Base-by-base conservation (phyloP, 2,797 vertebrate species). In the Meda fulgida region DNA sequence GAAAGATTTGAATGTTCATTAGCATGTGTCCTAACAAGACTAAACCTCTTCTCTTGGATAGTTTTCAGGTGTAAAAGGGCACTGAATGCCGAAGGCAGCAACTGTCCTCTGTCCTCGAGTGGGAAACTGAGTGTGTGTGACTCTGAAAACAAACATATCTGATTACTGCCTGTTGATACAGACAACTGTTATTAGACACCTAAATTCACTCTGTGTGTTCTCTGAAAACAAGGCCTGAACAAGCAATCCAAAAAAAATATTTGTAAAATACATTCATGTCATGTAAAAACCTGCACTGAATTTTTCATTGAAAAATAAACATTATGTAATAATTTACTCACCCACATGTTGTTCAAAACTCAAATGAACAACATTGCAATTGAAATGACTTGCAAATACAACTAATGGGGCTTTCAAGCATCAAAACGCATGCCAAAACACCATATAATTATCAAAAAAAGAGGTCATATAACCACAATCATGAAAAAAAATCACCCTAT, bases 101-200 rank as follows among this genome's bases (percentile, higher is more conserved):
- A 79, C 23, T 72, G 23, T 78, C 58, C 36, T 78, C 55, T 70
- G 31, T 71, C 19, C 55, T 46, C 0, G 38, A 78, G 38, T 48
- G 65, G 5, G 26, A 70, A 63, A 29, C 5, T 3, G 23, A 43
- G 38, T 58, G 82, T 31, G 58, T 67, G 80, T n/a, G 23, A 60
- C 53, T 67, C 46, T 65, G 79, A 63, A 70, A 43, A 67, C 38
- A 23, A 48, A 70, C 65, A 78, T 71, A 86, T 86, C 80, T 65
- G 53, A 86, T 86, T 78, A 86, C 85, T 63, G 51, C 43, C 40
- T 60, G 72, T 76, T 83, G 60, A 67, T 26, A 70, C 38, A 46
- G 48, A 70, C 71, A 81, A 58, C 63, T 21, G 79, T 81, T 70
- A 70, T 69, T 81, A 81, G 71, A 76, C n/a, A 51, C 34, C 73